Percentiles rank a stretch among this genome's conserved stretches.
Conservation (phyloP, 2,888 invertebrate species). For the Nephrocerus scutellatus region DNA sequence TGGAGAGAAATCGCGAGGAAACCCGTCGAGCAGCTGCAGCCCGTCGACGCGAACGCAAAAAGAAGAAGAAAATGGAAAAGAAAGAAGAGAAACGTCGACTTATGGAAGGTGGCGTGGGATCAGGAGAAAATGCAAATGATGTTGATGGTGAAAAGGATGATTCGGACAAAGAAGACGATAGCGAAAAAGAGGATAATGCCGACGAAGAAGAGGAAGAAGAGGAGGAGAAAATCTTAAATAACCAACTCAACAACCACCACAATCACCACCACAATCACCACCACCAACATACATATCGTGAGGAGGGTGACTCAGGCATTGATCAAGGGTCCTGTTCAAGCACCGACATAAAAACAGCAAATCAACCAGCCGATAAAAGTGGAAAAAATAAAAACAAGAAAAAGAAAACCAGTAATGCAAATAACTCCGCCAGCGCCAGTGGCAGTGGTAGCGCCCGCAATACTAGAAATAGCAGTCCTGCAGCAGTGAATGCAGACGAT, state of each 20-base stretch:
- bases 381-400: constrained; percentile 30
- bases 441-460: constrained; percentile 5
- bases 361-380: constrained; percentile 36
- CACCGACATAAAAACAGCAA: constrained; percentile 67
- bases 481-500: background rate
- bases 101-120: constrained; percentile 61
- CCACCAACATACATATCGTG: constrained; percentile 54
- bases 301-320: constrained; percentile 84
- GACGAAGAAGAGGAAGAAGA: constrained; percentile 52
- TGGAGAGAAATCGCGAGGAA: constrained; percentile 88
- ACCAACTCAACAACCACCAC: too few relatives aligned
- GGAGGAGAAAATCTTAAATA: too few relatives aligned
- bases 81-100: constrained; percentile 79
- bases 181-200: constrained; percentile 56
- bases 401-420: constrained; percentile 31
- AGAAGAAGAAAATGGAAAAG: constrained; percentile 92
- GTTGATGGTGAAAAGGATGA: constrained; percentile 48
- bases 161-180: constrained; percentile 54
- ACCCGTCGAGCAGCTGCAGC: constrained; percentile 86
- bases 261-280: too few relatives aligned
- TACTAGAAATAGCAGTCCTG: constrained; percentile 9
- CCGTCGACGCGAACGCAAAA: constrained; percentile 84
- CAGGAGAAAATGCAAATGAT: constrained; percentile 24
- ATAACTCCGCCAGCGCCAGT: constrained; percentile 7
- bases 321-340: constrained; percentile 87